Conservation (phyloP, 2,797 vertebrate genomes). For the Gephyroberyx darwinii region DNA sequence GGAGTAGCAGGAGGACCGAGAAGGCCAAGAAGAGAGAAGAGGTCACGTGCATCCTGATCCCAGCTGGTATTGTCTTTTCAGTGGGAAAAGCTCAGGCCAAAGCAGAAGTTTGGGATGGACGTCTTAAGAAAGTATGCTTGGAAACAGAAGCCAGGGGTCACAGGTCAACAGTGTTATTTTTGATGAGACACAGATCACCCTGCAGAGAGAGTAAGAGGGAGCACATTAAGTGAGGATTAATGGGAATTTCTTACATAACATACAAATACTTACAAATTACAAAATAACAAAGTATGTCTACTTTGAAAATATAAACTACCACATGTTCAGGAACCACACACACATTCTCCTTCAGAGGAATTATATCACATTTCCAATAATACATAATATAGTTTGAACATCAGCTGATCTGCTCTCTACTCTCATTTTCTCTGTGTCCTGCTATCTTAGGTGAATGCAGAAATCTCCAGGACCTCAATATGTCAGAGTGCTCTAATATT, state of each 20-base stretch:
- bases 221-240: constrained; percentile 18
- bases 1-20: constrained; percentile 83
- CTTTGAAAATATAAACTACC: too few species aligned
- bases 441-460: constrained; percentile 82
- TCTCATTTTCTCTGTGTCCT: constrained; percentile 7
- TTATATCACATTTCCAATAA: not conserved
- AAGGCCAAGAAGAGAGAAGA: constrained; percentile 74
- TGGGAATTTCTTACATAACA: not conserved
- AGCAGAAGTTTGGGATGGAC: constrained; percentile 44
- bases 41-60: constrained; percentile 62
- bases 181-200: constrained; percentile 53
- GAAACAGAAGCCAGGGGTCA: constrained; percentile 51
- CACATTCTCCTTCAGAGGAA: too few species aligned
- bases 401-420: not conserved
- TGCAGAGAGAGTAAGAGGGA: constrained; percentile 22
- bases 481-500: constrained; percentile 85
- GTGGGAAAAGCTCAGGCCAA: constrained; percentile 65
- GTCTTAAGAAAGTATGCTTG: constrained; percentile 44
- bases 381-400: not conserved
- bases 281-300: not conserved
- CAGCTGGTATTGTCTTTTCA: constrained; percentile 38
- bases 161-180: constrained; percentile 36
- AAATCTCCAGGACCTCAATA: constrained; percentile 87
- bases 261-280: too few species aligned
- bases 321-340: too few species aligned